A percentile compares a stretch with the other conserved stretches of the same genome.
phyloP scores from a whole-genome alignment of 1,140 invertebrate species.

The Magallana angulata region DNA sequence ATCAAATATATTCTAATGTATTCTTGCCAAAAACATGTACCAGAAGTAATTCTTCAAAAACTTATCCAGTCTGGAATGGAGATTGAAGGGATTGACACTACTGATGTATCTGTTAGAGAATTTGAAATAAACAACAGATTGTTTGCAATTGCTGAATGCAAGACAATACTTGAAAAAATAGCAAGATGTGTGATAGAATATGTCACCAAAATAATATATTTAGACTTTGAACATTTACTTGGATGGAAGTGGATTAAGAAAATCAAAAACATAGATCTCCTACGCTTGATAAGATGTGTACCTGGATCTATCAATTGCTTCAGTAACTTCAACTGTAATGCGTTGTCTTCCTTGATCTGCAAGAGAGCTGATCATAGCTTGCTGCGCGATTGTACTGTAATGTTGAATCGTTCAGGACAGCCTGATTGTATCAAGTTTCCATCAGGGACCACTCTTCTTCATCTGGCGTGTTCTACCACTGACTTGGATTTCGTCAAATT shows the following conservation, averaged over 20 bases:
- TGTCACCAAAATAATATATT: not conserved
- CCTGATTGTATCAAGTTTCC: not conserved
- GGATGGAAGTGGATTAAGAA: not conserved
- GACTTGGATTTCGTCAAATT: conserved; percentile 40
- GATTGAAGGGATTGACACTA: not conserved
- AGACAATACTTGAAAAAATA: not conserved
- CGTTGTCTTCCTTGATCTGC: not conserved
- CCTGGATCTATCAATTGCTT: not conserved
- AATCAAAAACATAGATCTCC: not conserved
- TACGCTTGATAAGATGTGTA: not conserved
- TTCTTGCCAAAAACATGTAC: conserved; percentile 23
- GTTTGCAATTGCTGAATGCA: not conserved
- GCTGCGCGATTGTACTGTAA: not conserved
- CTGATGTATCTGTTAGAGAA: not conserved
- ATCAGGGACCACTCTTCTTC: conserved; percentile 12
- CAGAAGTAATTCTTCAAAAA: conserved; percentile 32
- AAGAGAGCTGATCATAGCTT: not conserved
- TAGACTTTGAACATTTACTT: too few relatives aligned
- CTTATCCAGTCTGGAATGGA: not conserved
- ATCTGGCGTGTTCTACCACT: conserved; percentile 14
- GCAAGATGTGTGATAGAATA: not conserved
- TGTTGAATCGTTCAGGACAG: conserved; percentile 1
- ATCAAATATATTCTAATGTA: conserved; percentile 34
- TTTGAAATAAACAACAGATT: not conserved
- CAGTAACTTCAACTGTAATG: not conserved